phyloP scores from a whole-genome alignment of 2,888 invertebrate genomes.

The Hypolimnas misippus region DNA sequence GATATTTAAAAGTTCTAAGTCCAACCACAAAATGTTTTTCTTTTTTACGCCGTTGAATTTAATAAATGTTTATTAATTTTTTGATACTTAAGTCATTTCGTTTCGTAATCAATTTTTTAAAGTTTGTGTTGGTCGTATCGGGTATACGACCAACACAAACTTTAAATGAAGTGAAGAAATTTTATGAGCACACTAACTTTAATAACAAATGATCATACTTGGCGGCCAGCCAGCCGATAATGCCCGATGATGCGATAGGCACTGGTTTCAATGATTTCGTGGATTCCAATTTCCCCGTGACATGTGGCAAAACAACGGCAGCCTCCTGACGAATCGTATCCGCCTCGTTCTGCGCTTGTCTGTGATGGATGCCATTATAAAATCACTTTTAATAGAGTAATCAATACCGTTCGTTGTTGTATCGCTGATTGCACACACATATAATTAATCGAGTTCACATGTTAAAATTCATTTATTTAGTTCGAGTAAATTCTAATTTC shows the following conservation, averaged over 20 bases:
- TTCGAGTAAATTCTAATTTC: no score
- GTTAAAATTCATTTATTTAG: no score
- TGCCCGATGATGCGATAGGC: constrained; percentile 67
- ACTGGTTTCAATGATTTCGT: constrained; percentile 69
- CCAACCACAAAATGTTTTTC: neutral
- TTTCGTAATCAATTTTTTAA: no score
- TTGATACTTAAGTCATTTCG: no score
- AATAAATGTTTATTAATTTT: no score
- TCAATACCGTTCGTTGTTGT: constrained; percentile 6
- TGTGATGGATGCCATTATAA: constrained; percentile 43
- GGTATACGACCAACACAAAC: no score
- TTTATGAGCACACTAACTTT: constrained; percentile 8
- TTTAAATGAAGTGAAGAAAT: constrained; percentile 9
- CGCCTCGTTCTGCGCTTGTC: constrained; percentile 55
- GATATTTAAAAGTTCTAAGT: no score
- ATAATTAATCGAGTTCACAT: neutral
- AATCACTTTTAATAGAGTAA: constrained; percentile 25
- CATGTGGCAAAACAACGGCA: constrained; percentile 54
- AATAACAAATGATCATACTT: constrained; percentile 55
- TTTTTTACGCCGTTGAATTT: no score
- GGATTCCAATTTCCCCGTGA: constrained; percentile 48
- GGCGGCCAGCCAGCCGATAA: constrained; percentile 70
- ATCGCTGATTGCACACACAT: neutral
- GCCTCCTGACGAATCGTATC: constrained; percentile 58
- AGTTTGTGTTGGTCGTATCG: neutral